phyloP scores from a whole-genome alignment of 2,113 vertebrate genomes.

The Amblyornis subalaris region DNA sequence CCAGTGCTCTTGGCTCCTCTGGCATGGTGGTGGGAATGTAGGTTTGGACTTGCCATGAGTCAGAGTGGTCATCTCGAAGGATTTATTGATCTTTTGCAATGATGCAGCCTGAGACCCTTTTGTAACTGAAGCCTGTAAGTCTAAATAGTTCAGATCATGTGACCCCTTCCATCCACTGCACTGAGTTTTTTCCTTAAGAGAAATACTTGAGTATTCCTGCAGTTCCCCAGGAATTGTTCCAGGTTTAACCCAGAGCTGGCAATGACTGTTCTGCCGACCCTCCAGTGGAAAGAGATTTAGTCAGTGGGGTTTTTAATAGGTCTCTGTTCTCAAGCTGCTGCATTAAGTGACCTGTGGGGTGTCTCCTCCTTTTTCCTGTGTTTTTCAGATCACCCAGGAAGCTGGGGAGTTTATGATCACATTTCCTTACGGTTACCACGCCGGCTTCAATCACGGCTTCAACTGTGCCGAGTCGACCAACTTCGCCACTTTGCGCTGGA shows the following conservation, averaged over 20 bases:
- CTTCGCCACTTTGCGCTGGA: constrained; percentile 94
- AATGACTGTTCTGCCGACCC: fast-evolving
- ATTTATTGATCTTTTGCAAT: neutral
- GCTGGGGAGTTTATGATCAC: constrained; percentile 97
- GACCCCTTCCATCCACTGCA: neutral
- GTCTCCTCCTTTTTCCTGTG: neutral
- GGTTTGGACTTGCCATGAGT: neutral
- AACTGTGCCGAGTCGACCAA: constrained; percentile 98
- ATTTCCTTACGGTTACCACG: constrained; percentile 95
- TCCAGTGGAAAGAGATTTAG: neutral
- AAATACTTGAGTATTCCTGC: neutral
- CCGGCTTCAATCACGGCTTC: constrained; percentile 97
- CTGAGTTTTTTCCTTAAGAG: neutral
- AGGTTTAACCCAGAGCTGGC: neutral
- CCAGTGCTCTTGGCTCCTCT: neutral
- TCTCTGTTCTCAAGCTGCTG: neutral
- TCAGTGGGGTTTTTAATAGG: fast-evolving
- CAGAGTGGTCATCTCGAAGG: neutral
- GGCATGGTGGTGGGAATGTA: neutral
- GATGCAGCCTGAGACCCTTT: neutral
- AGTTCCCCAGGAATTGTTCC: neutral
- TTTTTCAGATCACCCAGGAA: constrained; percentile 89
- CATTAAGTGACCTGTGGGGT: neutral
- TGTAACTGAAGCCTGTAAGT: neutral
- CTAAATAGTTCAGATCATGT: neutral